phyloP scores from a whole-genome alignment of 2,113 vertebrate species.

The Lepidothrix coronata region DNA sequence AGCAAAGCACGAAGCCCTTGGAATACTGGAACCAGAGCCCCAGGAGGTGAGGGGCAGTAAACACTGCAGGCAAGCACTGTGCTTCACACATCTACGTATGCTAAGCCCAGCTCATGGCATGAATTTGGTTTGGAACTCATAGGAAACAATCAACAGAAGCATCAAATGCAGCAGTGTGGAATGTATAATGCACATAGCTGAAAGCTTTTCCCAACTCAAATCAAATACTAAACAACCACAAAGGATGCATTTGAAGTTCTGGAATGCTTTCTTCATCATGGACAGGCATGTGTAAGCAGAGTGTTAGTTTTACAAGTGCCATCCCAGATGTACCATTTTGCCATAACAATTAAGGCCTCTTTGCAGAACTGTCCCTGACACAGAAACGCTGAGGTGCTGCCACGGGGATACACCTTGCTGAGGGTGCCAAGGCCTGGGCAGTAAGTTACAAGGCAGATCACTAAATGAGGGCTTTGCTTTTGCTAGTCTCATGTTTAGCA shows the following conservation, averaged over 20 bases:
- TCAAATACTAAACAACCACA: not conserved
- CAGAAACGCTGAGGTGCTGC: not conserved
- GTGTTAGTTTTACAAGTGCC: not conserved
- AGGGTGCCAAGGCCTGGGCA: not conserved
- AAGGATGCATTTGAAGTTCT: not conserved
- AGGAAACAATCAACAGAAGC: not conserved
- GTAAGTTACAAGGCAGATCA: not conserved
- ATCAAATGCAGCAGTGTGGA: not conserved
- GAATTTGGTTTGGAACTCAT: not conserved
- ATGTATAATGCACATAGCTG: accelerated
- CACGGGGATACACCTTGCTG: accelerated
- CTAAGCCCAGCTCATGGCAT: not conserved
- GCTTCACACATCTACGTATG: accelerated
- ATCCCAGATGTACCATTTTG: not conserved
- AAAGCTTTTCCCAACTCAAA: not conserved
- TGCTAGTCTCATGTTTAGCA: not conserved
- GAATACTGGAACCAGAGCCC: not conserved
- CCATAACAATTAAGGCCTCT: not conserved
- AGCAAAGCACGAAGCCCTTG: not conserved
- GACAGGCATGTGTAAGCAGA: not conserved
- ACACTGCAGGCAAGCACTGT: not conserved
- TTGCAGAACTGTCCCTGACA: not conserved
- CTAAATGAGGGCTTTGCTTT: accelerated
- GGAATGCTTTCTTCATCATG: not conserved
- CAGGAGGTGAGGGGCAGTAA: not conserved